A percentile compares a stretch with the other conserved stretches of the same genome.
Evolutionary conservation across 2,113 vertebrate genomes (phyloP).

Genomic region (Datnioides undecimradiatus): DNA sequence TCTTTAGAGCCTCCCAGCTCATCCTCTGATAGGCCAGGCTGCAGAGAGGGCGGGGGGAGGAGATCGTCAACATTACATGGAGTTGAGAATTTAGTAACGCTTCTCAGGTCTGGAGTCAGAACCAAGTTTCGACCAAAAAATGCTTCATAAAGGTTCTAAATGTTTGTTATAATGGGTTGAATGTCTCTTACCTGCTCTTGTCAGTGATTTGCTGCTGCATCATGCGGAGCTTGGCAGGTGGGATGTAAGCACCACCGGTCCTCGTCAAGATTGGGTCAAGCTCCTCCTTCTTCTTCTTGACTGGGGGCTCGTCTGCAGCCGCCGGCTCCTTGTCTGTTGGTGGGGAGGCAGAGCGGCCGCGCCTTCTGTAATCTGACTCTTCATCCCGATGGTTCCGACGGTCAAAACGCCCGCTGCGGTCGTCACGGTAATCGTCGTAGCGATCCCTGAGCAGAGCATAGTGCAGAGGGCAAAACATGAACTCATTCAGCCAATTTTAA

Average conservation of each 20-base stretch:
- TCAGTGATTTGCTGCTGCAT: conserved; percentile 99
- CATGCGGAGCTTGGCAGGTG: conserved; percentile 96
- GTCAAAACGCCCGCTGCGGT: conserved; percentile 61
- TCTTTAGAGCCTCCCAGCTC: conserved; percentile 99
- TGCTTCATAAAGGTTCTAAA: no score
- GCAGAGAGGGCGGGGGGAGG: conserved; percentile 41
- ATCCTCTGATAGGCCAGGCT: conserved; percentile 98
- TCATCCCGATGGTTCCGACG: conserved; percentile 80
- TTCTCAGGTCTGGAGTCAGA: neutral
- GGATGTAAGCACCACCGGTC: conserved; percentile 97
- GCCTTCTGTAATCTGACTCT: conserved; percentile 85
- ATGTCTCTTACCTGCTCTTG: conserved; percentile 93
- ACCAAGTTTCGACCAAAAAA: no score
- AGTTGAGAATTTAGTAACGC: neutral
- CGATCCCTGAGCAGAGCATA: conserved; percentile 55
- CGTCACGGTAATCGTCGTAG: conserved; percentile 59
- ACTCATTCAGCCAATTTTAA: neutral
- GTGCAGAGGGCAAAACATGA: neutral
- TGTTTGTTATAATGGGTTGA: no score
- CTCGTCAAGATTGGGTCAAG: conserved; percentile 95
- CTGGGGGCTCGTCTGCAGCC: conserved; percentile 79
- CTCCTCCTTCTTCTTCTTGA: conserved; percentile 96
- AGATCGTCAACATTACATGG: neutral
- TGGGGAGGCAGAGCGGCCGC: conserved; percentile 85
- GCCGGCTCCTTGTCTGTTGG: conserved; percentile 71